These are phyloP conservation scores for Nomada flava DNA, from an alignment of 2,888 invertebrate species.

Conservation along the genomic window DNA sequence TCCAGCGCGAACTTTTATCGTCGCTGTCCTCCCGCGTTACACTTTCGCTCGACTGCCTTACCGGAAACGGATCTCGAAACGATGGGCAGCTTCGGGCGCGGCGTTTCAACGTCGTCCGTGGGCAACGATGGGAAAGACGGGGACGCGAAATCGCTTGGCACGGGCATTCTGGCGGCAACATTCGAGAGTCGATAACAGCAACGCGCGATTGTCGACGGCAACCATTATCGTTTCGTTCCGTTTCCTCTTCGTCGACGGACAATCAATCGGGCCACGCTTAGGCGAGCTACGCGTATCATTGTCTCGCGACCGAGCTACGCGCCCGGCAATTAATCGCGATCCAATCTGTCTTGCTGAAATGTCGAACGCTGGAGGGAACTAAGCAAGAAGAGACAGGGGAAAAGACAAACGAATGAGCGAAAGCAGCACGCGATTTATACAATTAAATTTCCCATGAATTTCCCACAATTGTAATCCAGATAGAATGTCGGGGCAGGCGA, in stretches of 20 bases:
- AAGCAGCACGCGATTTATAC: too few relatives aligned
- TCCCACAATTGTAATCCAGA: too few relatives aligned
- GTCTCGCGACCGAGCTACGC: conserved; percentile 15
- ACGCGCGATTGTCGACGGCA: conserved; percentile 2
- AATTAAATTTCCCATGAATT: too few relatives aligned
- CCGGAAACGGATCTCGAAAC: not conserved
- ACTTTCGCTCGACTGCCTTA: conserved; percentile 59
- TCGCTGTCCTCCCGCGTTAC: conserved; percentile 13
- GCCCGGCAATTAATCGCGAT: conserved; percentile 28
- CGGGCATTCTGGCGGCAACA: too few relatives aligned
- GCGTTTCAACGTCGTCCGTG: too few relatives aligned
- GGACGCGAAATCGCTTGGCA: too few relatives aligned
- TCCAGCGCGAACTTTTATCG: conserved; percentile 9
- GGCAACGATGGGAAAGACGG: too few relatives aligned
- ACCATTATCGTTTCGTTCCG: conserved; percentile 40
- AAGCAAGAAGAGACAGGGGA: too few relatives aligned
- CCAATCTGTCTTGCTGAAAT: not conserved
- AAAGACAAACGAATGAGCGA: too few relatives aligned
- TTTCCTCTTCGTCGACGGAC: conserved; percentile 26
- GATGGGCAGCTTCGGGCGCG: too few relatives aligned
- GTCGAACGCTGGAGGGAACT: too few relatives aligned
- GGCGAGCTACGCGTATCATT: conserved; percentile 27
- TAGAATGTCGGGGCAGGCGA: too few relatives aligned
- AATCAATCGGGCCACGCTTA: conserved; percentile 41
- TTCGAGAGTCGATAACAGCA: conserved; percentile 7